Evolutionary conservation across 2,113 vertebrate species (phyloP), one percentile per base, ranked within the genome.

Genomic region (Alethe diademata): DNA sequence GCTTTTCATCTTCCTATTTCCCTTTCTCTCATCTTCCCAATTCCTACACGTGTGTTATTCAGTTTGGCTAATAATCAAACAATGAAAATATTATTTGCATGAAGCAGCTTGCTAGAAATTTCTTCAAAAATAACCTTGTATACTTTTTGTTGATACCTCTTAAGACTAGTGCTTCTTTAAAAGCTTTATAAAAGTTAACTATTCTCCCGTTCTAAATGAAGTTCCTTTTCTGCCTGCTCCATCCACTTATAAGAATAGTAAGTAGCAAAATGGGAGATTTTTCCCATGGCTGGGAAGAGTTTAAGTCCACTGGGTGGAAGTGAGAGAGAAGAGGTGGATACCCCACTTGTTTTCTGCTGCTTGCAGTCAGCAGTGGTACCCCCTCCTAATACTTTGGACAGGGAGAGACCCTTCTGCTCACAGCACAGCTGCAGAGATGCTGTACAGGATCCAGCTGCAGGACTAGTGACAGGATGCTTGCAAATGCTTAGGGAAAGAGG

Each of bases 311-410:
- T 81, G 18, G 3, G n/a, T 86, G 31, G 28, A 47, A 53, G 31
- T 65, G 74, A 23, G 31, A 78, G 72, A 51, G 31, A 51, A 40
- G 50, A 42, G 47, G 28, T 7, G 2, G 62, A 23, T n/a, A 11
- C 14, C 38, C 25, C 23, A 4, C 40, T 71, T 1, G 1, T 70
- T 78, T 43, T 33, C 42, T 65, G 29, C 33, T 0, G 0, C 25
- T 56, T 51, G 67, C 11, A 8, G 23, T 56, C 36, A n/a, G 58
- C 64, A 42, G 48, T 10, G 25, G 12, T 70, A 2, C 5, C 43
- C 43, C 9, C 12, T 73, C 24, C 24, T 31, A 6, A 33, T 72
- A 7, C 14, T 4, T 50, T 20, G 1, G 1, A 38, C 12, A 12
- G 25, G 20, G 35, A 66, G 51, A 50, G 15, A 17, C 61, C 40